Conservation (phyloP, 53 echinoderm and acorn worm species). For the Antedon mediterranea region DNA sequence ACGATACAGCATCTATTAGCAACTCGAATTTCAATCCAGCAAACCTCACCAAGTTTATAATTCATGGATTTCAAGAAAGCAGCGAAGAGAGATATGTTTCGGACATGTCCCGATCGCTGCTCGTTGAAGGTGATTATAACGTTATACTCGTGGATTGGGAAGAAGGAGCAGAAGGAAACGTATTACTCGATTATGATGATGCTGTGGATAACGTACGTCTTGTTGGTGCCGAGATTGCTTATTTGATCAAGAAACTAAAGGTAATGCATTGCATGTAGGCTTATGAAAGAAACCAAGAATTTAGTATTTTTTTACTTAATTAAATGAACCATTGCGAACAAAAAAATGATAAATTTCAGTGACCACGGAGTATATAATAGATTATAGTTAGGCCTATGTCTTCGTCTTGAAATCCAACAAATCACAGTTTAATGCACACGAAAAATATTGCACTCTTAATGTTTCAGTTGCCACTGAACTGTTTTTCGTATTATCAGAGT, state of each 20-base stretch:
- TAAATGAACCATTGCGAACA: too few species aligned
- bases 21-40: slow-evolving; percentile 2
- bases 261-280: too few species aligned
- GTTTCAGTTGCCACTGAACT: too few species aligned
- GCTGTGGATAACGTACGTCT: neutral
- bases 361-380: too few species aligned
- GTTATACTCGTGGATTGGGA: neutral
- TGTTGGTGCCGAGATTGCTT: neutral
- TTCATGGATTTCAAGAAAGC: slow-evolving; percentile 12
- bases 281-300: too few species aligned
- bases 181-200: neutral
- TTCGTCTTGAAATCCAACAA: too few species aligned
- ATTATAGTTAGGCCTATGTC: too few species aligned
- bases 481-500: too few species aligned
- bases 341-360: too few species aligned
- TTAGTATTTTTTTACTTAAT: too few species aligned
- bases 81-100: neutral
- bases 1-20: neutral
- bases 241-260: neutral
- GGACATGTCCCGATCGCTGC: neutral
- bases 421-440: too few species aligned
- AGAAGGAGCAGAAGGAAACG: neutral
- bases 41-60: neutral
- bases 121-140: neutral
- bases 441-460: too few species aligned